Evolutionary conservation across 2,888 invertebrate species (phyloP), one percentile per base, ranked within the genome.

Genomic region (Colletes collaris): DNA sequence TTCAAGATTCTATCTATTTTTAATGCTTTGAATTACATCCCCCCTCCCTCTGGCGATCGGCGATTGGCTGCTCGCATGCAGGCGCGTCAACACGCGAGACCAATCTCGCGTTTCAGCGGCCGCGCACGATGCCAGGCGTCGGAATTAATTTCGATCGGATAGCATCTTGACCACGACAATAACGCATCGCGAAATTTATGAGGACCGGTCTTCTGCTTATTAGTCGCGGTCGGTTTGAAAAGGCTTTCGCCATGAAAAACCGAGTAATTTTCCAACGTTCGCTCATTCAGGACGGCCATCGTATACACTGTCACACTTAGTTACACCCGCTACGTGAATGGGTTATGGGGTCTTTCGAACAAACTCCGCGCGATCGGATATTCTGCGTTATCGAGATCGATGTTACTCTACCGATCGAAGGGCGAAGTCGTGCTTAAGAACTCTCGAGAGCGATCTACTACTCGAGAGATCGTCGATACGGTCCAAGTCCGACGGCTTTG

Each of bases 91-190:
- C 53, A 27, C 69, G 35, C 8, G 46, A 52, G 55, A 52, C 49
- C 52, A 66, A 79, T 79, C 63, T 73, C 74, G 67, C 83, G 65
- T 70, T 81, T 74, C 74, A 79, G 66, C 74, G 60, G 53, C 59
- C 67, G 67, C 52, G 66, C 74, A 55, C 55, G 55, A n/a, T 64
- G 69, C 59, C 64, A 67, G 67, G 49, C 76, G 78, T 81, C 72
- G 70, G 70, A 83, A 86, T 85, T 79, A 83, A 83, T 86, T 79
- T 71, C 78, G 73, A 81, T 83, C 49, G 75, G 81, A 81, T 83
- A 76, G 62, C 63, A 74, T 67, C 82, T 53, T 72, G 56, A 16
- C 60, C 71, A 55, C 27, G 79, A 63, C 73, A 84, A 86, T 76
- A 75, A 75, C 70, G 76, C 52, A 76, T 75, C 72, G 75, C 60